A percentile compares a stretch with the other conserved stretches of the same genome.
Conservation (phyloP, 2,888 invertebrate genomes). For the Ophion slaviceki region DNA sequence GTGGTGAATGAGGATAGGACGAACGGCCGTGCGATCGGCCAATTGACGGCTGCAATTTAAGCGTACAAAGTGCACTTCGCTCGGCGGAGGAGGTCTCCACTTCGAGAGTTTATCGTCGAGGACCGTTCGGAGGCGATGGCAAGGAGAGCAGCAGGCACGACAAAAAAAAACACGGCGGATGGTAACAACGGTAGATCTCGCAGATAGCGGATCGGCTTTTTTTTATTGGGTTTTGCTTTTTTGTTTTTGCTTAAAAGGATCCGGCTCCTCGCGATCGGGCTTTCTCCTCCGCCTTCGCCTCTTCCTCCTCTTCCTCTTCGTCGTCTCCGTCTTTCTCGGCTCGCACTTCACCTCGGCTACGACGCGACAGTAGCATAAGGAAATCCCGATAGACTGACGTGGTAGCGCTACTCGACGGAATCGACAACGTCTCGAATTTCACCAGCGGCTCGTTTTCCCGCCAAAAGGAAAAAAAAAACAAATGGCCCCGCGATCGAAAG, state of each 20-base stretch:
- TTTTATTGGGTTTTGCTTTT: neutral
- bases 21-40: constrained; percentile 37
- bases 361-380: constrained; percentile 60
- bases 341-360: constrained; percentile 54
- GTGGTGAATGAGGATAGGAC: constrained; percentile 34
- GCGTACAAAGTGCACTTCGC: constrained; percentile 13
- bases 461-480: neutral
- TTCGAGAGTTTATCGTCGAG: constrained; percentile 6
- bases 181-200: constrained; percentile 33
- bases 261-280: constrained; percentile 14
- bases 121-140: neutral
- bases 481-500: neutral
- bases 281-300: constrained; percentile 39
- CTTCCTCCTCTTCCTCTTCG: constrained; percentile 20
- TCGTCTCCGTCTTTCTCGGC: constrained; percentile 39
- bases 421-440: neutral
- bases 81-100: neutral
- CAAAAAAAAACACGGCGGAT: neutral
- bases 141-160: neutral
- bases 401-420: constrained; percentile 19
- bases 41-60: constrained; percentile 24
- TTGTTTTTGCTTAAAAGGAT: constrained; percentile 6
- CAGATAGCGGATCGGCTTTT: constrained; percentile 2
- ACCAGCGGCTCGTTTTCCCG: neutral
- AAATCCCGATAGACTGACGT: constrained; percentile 33